Conservation (phyloP, 2,888 invertebrate species). For the Drosophila limbata region DNA sequence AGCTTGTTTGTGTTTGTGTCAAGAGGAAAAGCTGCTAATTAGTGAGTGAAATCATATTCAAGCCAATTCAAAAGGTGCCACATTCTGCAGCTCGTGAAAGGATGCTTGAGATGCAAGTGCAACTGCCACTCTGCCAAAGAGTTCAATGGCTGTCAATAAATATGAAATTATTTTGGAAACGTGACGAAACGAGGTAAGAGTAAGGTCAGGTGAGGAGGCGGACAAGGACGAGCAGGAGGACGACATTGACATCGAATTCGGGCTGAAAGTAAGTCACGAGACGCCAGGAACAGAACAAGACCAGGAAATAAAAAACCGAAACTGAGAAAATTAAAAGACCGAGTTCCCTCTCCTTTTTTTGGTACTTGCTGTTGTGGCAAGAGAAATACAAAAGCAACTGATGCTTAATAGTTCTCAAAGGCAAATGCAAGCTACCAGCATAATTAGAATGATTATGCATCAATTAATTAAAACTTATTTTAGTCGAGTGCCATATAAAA, state of each 20-base stretch:
- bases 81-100: slow-evolving; percentile 31
- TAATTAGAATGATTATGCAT: slow-evolving; percentile 70
- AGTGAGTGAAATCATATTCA: slow-evolving; percentile 43
- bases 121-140: slow-evolving; percentile 33
- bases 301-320: slow-evolving; percentile 3
- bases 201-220: background rate
- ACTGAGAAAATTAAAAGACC: slow-evolving; percentile 5
- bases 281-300: slow-evolving; percentile 21
- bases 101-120: slow-evolving; percentile 31
- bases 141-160: slow-evolving; percentile 71
- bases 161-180: slow-evolving; percentile 60
- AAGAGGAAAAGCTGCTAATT: slow-evolving; percentile 50
- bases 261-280: slow-evolving; percentile 63
- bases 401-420: slow-evolving; percentile 34
- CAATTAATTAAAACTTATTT: slow-evolving; percentile 74
- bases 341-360: background rate
- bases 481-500: slow-evolving; percentile 35
- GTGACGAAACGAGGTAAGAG: slow-evolving; percentile 26
- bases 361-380: slow-evolving; percentile 9
- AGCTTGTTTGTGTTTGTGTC: slow-evolving; percentile 37
- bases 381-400: slow-evolving; percentile 3
- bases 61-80: slow-evolving; percentile 18
- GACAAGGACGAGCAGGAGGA: background rate
- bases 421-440: slow-evolving; percentile 42
- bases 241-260: slow-evolving; percentile 69